These are phyloP conservation scores for Argentina silus DNA, from an alignment of 2,797 vertebrate genomes.

Conservation along the genomic window DNA sequence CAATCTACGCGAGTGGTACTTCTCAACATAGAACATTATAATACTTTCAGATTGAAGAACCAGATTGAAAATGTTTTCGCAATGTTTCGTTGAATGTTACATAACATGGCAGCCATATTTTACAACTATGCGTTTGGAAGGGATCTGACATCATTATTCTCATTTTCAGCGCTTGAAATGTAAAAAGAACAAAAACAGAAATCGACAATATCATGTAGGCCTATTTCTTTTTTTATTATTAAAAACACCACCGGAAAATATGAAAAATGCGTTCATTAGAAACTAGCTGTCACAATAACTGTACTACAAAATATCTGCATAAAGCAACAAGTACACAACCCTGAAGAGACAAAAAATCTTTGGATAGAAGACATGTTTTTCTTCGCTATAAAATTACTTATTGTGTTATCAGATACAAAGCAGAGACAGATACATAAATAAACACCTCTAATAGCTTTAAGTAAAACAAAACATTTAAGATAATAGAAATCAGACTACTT, in stretches of 20 bases:
- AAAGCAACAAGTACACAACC: slow-evolving; percentile 94
- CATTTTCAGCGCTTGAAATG: background rate
- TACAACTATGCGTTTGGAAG: background rate
- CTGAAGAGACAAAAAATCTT: slow-evolving; percentile 96
- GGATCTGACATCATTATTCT: background rate
- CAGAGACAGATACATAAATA: slow-evolving; percentile 68
- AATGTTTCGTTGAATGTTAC: too few relatives aligned
- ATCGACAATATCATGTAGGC: slow-evolving; percentile 65
- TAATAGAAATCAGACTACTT: slow-evolving; percentile 55
- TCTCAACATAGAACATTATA: too few relatives aligned
- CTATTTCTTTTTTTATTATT: slow-evolving; percentile 90
- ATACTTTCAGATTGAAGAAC: too few relatives aligned
- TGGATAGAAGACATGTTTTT: slow-evolving; percentile 89
- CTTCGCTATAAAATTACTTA: slow-evolving; percentile 83
- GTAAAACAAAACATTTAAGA: slow-evolving; percentile 59
- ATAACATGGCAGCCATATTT: too few relatives aligned
- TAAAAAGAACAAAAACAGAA: background rate
- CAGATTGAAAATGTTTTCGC: too few relatives aligned
- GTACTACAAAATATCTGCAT: slow-evolving; percentile 98
- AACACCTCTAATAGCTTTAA: slow-evolving; percentile 34
- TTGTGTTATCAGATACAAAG: slow-evolving; percentile 85
- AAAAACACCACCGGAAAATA: slow-evolving; percentile 89
- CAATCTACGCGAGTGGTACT: too few relatives aligned
- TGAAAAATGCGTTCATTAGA: slow-evolving; percentile 92
- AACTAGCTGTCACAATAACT: slow-evolving; percentile 89